Conservation (phyloP, 2,888 invertebrate genomes). For the Archips crataeganus region DNA sequence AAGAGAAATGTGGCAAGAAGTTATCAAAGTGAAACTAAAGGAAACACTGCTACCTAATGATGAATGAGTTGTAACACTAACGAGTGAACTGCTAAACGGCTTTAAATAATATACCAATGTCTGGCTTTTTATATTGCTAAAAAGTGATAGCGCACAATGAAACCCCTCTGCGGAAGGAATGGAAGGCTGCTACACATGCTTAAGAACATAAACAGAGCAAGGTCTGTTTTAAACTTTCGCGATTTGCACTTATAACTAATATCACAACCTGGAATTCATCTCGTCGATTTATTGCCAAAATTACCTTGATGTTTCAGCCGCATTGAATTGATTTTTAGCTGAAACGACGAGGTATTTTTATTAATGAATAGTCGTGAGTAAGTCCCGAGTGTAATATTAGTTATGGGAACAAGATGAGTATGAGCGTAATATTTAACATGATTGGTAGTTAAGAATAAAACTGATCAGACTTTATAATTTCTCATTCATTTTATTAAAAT, state of each 20-base stretch:
- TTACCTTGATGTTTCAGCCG: too few species aligned
- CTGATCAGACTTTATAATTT: not conserved
- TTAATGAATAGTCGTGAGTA: too few species aligned
- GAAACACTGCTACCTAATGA: not conserved
- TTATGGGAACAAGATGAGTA: too few species aligned
- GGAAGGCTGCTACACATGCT: not conserved
- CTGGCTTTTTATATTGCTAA: not conserved
- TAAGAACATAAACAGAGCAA: not conserved
- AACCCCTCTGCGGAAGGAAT: not conserved
- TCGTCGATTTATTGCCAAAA: too few species aligned
- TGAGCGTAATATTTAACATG: too few species aligned
- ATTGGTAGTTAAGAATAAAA: not conserved
- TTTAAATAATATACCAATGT: not conserved
- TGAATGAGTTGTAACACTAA: not conserved
- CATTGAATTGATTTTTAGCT: too few species aligned
- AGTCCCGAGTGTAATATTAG: too few species aligned
- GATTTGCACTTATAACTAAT: too few species aligned
- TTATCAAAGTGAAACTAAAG: not conserved
- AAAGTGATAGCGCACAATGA: not conserved
- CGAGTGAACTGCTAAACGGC: not conserved
- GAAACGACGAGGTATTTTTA: too few species aligned
- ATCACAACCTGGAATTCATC: too few species aligned
- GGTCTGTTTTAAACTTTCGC: too few species aligned
- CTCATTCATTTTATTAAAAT: not conserved
- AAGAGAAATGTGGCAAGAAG: conserved; percentile 1